These are phyloP conservation scores for Cossypha caffra DNA, from an alignment of 2,797 vertebrate genomes.

Conservation along the genomic window DNA sequence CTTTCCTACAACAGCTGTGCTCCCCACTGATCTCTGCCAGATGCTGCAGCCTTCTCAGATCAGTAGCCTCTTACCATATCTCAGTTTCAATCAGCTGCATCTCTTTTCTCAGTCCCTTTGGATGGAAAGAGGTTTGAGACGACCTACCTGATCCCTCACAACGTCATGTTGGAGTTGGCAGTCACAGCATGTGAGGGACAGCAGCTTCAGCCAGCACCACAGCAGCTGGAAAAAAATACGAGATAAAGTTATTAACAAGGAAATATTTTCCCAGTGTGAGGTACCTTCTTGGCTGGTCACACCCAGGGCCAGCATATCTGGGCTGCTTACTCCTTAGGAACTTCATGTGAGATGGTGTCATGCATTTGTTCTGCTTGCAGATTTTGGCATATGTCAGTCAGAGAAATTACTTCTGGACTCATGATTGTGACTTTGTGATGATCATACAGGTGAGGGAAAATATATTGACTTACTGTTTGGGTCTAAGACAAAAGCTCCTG, in stretches of 20 bases:
- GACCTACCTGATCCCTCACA: rapidly evolving
- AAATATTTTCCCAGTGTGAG: not conserved
- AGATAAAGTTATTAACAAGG: not conserved
- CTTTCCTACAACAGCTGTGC: not conserved
- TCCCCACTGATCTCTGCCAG: not conserved
- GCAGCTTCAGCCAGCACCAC: not conserved
- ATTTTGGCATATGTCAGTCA: not conserved
- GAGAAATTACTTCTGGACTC: not conserved
- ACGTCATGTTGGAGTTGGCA: not conserved
- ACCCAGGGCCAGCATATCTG: not conserved
- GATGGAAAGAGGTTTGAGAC: not conserved
- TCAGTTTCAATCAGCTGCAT: not conserved
- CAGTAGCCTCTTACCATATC: not conserved
- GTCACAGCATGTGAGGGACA: not conserved
- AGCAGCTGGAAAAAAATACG: not conserved
- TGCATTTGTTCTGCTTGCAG: not conserved
- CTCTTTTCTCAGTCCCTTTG: not conserved
- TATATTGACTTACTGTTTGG: not conserved
- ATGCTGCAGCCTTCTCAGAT: not conserved
- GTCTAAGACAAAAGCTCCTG: not conserved
- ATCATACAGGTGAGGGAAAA: not conserved
- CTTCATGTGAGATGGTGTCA: not conserved
- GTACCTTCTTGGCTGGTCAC: not conserved
- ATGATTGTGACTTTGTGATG: not conserved
- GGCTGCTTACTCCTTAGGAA: not conserved